Evolutionary conservation across 2,797 vertebrate genomes (phyloP), one percentile per base, ranked within the genome.

Genomic region (Ptychadena robeensis): DNA sequence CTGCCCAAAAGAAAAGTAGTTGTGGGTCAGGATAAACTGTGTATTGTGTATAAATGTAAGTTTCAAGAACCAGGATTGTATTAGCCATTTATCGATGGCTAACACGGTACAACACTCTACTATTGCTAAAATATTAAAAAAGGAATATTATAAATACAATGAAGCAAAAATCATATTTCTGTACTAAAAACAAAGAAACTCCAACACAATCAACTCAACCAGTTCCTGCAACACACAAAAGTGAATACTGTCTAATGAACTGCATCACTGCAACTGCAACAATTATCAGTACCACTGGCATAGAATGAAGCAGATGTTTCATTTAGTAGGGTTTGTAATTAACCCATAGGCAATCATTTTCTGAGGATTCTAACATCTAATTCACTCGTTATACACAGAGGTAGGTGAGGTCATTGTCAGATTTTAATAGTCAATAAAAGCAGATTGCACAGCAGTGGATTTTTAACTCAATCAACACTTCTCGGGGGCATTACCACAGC

Each of bases 351-450:
- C 82, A 80, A 85, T 85, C n/a, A 75, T 80, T 85, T 85, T 67
- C 28, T n/a, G 64, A 69, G 71, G 61, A 25, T 35, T 80, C 44
- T 44, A 76, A 53, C 71, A 80, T 85, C 65, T 69, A 85, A 80
- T 75, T 85, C 78, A 76, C 64, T 85, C 25, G 32, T 48, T 61
- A 69, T 74, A 64, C 77, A 84, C 30, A 75, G 82, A 80, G 82
- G 78, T 85, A 59, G 72, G 37, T 80, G 71, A 85, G 82, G 78
- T 76, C 78, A 70, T 80, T 85, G 71, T 75, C 78, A 85, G 37
- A 80, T 80, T 84, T 84, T 84, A 73, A 84, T 80, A 84, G 82
- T 69, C 76, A 79, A 85, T 80, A 80, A 75, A 78, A 59, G 77
- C 78, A 70, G 65, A 85, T 85, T 85, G 72, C 71, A 64, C 77